These are phyloP conservation scores for Picus viridis DNA, from an alignment of 2,797 vertebrate species.

Conservation along the genomic window DNA sequence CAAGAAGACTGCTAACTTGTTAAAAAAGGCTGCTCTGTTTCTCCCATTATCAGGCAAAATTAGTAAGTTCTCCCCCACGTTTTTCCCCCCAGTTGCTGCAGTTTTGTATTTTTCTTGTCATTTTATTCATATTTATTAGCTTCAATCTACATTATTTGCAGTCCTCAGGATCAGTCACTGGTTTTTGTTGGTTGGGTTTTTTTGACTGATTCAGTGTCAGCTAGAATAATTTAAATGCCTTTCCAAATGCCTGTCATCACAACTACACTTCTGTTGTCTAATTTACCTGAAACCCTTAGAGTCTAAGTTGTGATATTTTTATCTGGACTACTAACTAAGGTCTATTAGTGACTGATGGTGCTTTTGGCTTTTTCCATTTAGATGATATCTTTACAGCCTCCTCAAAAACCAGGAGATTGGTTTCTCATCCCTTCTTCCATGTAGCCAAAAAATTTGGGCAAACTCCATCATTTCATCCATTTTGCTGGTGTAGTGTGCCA, in stretches of 20 bases:
- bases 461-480: neutral
- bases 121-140: conserved; percentile 31
- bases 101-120: neutral
- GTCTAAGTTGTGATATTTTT: neutral
- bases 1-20: neutral
- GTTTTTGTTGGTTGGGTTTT: neutral
- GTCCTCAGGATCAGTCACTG: neutral
- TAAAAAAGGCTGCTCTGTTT: neutral
- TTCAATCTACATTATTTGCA: conserved; percentile 16
- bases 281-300: neutral
- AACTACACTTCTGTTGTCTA: neutral
- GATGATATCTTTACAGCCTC: neutral
- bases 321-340: neutral
- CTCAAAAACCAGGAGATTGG: neutral
- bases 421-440: neutral
- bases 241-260: neutral
- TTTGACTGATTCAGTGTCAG: neutral
- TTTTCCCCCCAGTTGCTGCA: neutral
- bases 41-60: neutral
- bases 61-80: neutral
- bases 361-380: neutral
- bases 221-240: neutral
- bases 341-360: neutral
- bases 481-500: neutral
- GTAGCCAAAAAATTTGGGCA: neutral